Percentiles rank a stretch among this genome's conserved stretches.
These are phyloP conservation scores for Rousettus leschenaultii DNA, from an alignment of 2,113 vertebrate species.

Conservation along the genomic window DNA sequence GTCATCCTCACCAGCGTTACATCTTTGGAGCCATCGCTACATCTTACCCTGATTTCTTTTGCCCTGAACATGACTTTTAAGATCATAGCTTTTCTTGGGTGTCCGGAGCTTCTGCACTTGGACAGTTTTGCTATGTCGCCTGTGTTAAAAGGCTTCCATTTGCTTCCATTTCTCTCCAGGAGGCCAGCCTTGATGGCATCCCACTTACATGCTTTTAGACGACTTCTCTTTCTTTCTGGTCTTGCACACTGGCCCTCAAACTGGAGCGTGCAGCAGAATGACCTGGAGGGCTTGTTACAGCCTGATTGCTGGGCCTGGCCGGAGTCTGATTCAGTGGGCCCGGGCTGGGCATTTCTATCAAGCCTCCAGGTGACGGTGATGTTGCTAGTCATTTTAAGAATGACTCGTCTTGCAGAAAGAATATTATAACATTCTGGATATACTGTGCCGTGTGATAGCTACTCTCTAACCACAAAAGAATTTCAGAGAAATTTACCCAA, in stretches of 20 bases:
- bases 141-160: not conserved
- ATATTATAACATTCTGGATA: not conserved
- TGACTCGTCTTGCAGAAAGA: not conserved
- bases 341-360: not conserved
- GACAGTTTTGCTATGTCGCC: not conserved
- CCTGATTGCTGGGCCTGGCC: not conserved
- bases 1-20: not conserved
- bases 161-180: not conserved
- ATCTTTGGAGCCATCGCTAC: not conserved
- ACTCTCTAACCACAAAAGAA: not conserved
- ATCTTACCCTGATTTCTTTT: not conserved
- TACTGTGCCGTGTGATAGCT: not conserved
- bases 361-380: not conserved
- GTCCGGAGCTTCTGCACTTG: not conserved
- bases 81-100: not conserved
- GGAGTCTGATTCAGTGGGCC: too few relatives aligned
- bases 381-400: not conserved
- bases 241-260: not conserved
- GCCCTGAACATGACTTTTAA: not conserved
- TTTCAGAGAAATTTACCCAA: not conserved
- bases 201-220: not conserved
- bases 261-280: not conserved
- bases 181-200: not conserved
- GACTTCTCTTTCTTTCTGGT: not conserved
- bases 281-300: not conserved